A percentile compares a stretch with the other conserved stretches of the same genome.
phyloP scores from a whole-genome alignment of 2,797 vertebrate genomes.

The Tinamus major region DNA sequence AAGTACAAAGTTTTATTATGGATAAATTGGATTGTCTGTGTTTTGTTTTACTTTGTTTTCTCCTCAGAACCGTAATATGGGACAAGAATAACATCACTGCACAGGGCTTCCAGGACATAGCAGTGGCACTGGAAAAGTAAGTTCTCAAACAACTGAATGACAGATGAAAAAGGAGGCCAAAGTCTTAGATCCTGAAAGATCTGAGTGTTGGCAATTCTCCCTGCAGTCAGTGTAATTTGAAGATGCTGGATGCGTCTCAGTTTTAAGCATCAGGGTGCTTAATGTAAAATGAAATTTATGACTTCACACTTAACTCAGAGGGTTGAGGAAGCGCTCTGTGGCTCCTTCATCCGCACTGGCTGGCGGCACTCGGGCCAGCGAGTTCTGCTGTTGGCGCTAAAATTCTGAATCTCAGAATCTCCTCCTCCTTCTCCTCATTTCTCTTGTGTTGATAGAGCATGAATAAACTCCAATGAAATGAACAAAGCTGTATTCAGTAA shows the following conservation, averaged over 20 bases:
- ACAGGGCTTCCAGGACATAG: conserved; percentile 95
- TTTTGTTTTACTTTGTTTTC: conserved; percentile 15
- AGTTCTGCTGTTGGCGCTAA: neutral
- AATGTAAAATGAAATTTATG: conserved; percentile 30
- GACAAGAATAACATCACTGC: conserved; percentile 93
- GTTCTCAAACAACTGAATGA: conserved; percentile 56
- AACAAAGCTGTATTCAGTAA: conserved; percentile 24
- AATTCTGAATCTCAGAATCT: neutral
- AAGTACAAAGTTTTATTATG: neutral
- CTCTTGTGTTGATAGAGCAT: neutral
- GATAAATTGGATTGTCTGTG: neutral
- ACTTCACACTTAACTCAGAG: conserved; percentile 16
- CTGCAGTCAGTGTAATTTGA: neutral
- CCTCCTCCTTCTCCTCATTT: neutral
- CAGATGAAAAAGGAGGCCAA: neutral
- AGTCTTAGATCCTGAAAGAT: neutral
- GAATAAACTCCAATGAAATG: conserved; percentile 2
- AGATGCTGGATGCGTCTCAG: conserved; percentile 5
- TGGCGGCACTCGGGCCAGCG: neutral
- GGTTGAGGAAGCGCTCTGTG: neutral
- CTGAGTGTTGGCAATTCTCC: conserved; percentile 21
- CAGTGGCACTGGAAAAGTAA: conserved; percentile 95
- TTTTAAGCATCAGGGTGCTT: conserved; percentile 13
- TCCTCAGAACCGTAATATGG: conserved; percentile 91
- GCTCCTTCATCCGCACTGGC: neutral